A percentile compares a stretch with the other conserved stretches of the same genome.
Conservation (phyloP, 2,888 invertebrate genomes). For the Chorisops tibialis region DNA sequence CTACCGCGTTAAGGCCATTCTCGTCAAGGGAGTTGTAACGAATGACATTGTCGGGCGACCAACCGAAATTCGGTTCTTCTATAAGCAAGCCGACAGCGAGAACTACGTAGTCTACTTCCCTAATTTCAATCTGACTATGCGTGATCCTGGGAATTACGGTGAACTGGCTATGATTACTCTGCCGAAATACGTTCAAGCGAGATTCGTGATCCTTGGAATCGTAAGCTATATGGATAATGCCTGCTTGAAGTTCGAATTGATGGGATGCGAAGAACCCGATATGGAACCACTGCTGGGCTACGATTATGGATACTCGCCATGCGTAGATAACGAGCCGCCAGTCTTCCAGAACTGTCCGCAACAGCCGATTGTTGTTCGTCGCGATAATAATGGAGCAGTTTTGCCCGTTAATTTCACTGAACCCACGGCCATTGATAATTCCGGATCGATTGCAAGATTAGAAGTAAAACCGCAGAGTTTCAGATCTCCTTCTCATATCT, state of each 20-base stretch:
- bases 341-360: conserved; percentile 95
- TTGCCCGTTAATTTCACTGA: conserved; percentile 89
- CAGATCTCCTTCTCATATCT: conserved; percentile 80
- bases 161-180: conserved; percentile 94
- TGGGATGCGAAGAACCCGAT: conserved; percentile 90
- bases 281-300: conserved; percentile 83
- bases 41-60: conserved; percentile 94
- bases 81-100: conserved; percentile 89
- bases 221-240: conserved; percentile 97
- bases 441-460: conserved; percentile 87
- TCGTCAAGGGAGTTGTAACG: conserved; percentile 91
- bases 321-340: conserved; percentile 94
- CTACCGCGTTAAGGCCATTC: conserved; percentile 87
- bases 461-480: conserved; percentile 92
- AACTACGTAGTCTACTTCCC: conserved; percentile 97
- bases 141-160: conserved; percentile 95
- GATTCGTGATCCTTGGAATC: conserved; percentile 91
- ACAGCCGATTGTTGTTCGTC: conserved; percentile 84
- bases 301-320: conserved; percentile 89
- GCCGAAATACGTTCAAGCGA: conserved; percentile 88
- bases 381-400: conserved; percentile 84
- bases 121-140: conserved; percentile 90
- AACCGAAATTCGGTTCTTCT: conserved; percentile 94
- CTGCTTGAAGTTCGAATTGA: conserved; percentile 91
- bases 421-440: conserved; percentile 92